A percentile compares a stretch with the other conserved stretches of the same genome.
These are phyloP conservation scores for Nycteola revayana DNA, from an alignment of 2,888 invertebrate species.

Conservation along the genomic window DNA sequence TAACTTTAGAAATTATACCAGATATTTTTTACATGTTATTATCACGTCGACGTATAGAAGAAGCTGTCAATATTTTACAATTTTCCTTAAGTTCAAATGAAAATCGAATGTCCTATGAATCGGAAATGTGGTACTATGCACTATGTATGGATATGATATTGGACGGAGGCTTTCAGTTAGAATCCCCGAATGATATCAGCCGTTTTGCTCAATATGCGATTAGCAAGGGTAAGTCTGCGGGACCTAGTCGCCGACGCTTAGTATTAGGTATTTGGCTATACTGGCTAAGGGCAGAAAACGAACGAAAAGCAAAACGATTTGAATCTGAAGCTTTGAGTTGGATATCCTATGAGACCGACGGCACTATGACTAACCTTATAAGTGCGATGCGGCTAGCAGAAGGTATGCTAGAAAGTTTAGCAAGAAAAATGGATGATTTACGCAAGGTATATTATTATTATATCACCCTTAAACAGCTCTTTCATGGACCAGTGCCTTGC, in stretches of 20 bases:
- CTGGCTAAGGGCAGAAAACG: slow-evolving; percentile 60
- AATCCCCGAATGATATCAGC: slow-evolving; percentile 67
- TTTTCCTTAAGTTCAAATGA: slow-evolving; percentile 49
- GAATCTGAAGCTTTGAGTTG: slow-evolving; percentile 66
- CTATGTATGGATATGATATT: slow-evolving; percentile 80
- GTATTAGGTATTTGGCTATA: slow-evolving; percentile 68
- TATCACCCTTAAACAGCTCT: too few relatives aligned
- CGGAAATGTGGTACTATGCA: slow-evolving; percentile 80
- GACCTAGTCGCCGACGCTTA: slow-evolving; percentile 54
- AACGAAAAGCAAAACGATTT: slow-evolving; percentile 59
- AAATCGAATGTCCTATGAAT: slow-evolving; percentile 43
- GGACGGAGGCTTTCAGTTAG: slow-evolving; percentile 80
- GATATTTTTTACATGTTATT: slow-evolving; percentile 68
- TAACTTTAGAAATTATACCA: slow-evolving; percentile 68
- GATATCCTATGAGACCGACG: slow-evolving; percentile 47
- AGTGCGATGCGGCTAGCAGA: slow-evolving; percentile 66
- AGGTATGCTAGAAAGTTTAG: slow-evolving; percentile 71
- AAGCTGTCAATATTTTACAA: slow-evolving; percentile 71
- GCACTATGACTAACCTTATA: slow-evolving; percentile 51
- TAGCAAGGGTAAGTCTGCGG: slow-evolving; percentile 42
- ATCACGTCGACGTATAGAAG: slow-evolving; percentile 65
- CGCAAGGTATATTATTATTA: slow-evolving; percentile 48
- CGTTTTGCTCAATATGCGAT: slow-evolving; percentile 60
- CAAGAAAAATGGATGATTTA: slow-evolving; percentile 69
- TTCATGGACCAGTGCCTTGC: too few relatives aligned